Conservation (phyloP, 2,113 vertebrate genomes). For the Piaya cayana region DNA sequence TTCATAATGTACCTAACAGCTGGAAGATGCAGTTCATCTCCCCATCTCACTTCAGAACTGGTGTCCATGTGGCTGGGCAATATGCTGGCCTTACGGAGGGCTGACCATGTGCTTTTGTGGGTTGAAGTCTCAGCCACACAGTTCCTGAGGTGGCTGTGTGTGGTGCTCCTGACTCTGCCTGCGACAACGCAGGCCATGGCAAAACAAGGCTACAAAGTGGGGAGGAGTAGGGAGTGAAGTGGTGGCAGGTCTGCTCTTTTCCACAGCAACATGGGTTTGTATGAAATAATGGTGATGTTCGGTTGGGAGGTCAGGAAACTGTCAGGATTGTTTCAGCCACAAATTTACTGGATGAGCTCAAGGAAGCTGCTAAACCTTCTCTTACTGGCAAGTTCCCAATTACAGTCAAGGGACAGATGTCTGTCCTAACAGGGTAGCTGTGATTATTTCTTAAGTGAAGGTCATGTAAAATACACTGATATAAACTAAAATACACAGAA, state of each 20-base stretch:
- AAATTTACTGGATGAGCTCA: neutral
- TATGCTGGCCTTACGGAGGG: neutral
- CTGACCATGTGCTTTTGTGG: fast-evolving
- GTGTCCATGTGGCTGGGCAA: neutral
- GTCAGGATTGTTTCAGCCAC: neutral
- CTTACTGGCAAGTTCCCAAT: neutral
- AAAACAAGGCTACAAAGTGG: neutral
- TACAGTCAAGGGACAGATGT: neutral
- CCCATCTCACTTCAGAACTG: neutral
- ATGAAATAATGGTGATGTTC: neutral
- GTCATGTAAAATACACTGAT: fast-evolving
- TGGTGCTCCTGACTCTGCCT: too few species aligned
- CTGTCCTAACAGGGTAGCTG: neutral
- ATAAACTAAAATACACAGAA: slow-evolving; percentile 18
- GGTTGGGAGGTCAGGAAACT: neutral
- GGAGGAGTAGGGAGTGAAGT: neutral
- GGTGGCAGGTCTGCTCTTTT: neutral
- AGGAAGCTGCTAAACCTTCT: neutral
- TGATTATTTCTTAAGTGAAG: neutral
- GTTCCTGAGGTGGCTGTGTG: fast-evolving
- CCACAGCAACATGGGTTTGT: neutral
- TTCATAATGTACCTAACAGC: neutral
- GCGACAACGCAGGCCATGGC: neutral
- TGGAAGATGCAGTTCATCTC: neutral
- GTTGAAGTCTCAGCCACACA: too few species aligned